phyloP scores from a whole-genome alignment of 2,113 vertebrate species.

The Papio anubis region DNA sequence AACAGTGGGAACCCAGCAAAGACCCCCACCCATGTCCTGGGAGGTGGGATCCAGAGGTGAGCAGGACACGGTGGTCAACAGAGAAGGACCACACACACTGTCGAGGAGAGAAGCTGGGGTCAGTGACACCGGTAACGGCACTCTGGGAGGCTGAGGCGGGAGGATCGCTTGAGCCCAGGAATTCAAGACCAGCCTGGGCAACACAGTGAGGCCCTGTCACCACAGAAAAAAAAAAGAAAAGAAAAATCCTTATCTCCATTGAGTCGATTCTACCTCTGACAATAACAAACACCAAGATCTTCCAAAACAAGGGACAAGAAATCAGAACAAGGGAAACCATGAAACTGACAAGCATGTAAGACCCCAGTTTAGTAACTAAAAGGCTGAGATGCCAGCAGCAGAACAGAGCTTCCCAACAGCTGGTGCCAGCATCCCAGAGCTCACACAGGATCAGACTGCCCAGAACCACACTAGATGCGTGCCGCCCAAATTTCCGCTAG shows the following conservation, averaged over 20 bases:
- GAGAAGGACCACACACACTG: background rate
- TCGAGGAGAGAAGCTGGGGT: background rate
- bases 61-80: background rate
- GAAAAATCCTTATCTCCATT: background rate
- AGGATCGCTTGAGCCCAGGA: background rate
- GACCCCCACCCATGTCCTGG: too few relatives aligned
- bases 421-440: rapidly evolving
- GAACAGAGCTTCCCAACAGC: background rate
- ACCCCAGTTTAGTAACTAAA: background rate
- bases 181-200: background rate
- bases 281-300: background rate
- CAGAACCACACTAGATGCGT: too few relatives aligned
- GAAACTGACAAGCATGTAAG: background rate
- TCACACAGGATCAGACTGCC: background rate
- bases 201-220: background rate
- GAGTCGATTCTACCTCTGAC: background rate
- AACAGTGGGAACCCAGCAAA: too few relatives aligned
- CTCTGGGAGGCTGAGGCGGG: background rate
- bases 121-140: background rate
- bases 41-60: too few relatives aligned
- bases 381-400: background rate
- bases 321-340: background rate
- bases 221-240: background rate
- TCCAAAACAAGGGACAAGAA: background rate
- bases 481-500: background rate